Percentiles rank a stretch among this genome's conserved stretches.
These are phyloP conservation scores for Tupaia tana DNA, from an alignment of 2,113 vertebrate species.

Conservation along the genomic window DNA sequence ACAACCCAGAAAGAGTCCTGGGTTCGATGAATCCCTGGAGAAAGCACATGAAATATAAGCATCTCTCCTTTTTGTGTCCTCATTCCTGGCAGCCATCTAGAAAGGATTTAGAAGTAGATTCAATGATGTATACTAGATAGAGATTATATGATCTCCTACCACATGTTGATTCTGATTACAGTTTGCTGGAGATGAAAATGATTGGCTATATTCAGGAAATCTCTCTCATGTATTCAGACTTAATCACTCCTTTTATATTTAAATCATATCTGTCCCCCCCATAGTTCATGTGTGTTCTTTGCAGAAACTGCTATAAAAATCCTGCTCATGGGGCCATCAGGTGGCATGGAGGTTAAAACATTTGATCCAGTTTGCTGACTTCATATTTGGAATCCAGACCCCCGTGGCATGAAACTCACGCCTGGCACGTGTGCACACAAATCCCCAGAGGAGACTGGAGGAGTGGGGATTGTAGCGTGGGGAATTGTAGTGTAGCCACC, in stretches of 20 bases:
- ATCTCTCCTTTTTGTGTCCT: not conserved
- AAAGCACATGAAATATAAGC: not conserved
- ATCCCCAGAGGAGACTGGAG: no score
- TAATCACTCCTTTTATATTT: not conserved
- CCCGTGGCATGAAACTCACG: no score
- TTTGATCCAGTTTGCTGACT: no score
- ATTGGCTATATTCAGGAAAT: not conserved
- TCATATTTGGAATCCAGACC: no score
- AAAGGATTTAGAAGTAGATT: not conserved
- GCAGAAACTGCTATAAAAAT: not conserved
- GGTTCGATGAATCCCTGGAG: not conserved
- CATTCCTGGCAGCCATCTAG: not conserved
- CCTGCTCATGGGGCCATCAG: not conserved
- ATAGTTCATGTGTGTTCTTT: not conserved
- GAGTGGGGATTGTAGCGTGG: no score
- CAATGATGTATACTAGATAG: not conserved
- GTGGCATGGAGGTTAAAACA: no score
- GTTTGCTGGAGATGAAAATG: not conserved
- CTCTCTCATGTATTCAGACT: not conserved
- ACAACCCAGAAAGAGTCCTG: not conserved
- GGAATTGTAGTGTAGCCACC: no score
- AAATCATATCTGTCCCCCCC: not conserved
- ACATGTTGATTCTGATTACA: not conserved
- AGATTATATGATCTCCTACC: not conserved
- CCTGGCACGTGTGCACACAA: no score